Percentiles rank a stretch among this genome's conserved stretches.
These are phyloP conservation scores for Leucopsar rothschildi DNA, from an alignment of 2,113 vertebrate genomes.

Conservation along the genomic window DNA sequence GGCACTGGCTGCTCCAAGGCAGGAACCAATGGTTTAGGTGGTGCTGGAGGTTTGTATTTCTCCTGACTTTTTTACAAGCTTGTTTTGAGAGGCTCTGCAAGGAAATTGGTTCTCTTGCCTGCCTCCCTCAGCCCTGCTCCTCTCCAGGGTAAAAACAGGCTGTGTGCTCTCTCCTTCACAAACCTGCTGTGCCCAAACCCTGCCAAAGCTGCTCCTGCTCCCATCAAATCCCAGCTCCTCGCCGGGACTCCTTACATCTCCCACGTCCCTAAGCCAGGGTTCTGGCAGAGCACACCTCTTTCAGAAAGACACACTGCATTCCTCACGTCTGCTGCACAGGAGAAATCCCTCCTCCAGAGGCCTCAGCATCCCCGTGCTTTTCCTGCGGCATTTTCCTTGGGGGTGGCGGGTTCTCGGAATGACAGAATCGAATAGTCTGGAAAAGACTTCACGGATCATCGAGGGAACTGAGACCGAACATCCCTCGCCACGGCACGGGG, in stretches of 20 bases:
- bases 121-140: neutral
- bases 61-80: neutral
- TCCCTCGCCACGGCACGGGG: accelerated
- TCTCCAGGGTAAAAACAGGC: neutral
- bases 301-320: neutral
- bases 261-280: neutral
- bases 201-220: neutral
- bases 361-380: neutral
- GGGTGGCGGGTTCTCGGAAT: neutral
- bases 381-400: neutral
- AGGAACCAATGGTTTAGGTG: neutral
- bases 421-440: accelerated
- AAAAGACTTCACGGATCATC: accelerated
- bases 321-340: neutral
- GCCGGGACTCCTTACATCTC: accelerated
- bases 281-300: neutral
- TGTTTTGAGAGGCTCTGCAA: neutral
- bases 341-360: neutral
- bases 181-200: neutral
- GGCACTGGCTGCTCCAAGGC: neutral
- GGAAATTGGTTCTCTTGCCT: neutral
- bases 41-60: neutral
- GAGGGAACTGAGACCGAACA: accelerated
- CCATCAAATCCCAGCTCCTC: neutral
- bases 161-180: neutral